Evolutionary conservation across 2,888 invertebrate genomes (phyloP), one percentile per base, ranked within the genome.

Genomic region (Anagyrus pseudococci): DNA sequence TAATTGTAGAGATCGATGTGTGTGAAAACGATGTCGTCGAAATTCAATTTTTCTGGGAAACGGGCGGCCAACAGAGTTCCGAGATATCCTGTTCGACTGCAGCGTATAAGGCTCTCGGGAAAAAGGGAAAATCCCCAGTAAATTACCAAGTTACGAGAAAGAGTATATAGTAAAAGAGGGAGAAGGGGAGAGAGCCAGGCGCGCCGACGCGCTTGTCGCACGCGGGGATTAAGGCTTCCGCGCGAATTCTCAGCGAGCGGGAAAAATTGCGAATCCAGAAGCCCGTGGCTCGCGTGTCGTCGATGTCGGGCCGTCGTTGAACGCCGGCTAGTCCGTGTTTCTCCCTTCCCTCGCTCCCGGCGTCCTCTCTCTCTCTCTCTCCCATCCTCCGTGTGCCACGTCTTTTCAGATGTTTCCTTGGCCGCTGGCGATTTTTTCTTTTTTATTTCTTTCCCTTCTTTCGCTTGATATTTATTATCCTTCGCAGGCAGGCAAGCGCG

Each of bases 271-370:
- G 46, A 43, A 62, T 52, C 23, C 47, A 62, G 44, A 52, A 52
- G 47, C 40, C 41, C 55, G 19, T 15, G 55, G 47, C 40, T 41
- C 55, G 19, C 6, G 55, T 20, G 44, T 44, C 44, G 44, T 4
- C 19, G 20, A 53, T 54, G 59, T 53, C 59, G 53, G 47, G 26
- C 46, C 44, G 47, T 59, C 59, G 59, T 59, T 53, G 52, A 53
- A 59, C 59, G 53, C 25, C 23, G 25, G 53, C 53, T 59, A 53
- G 53, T 53, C 37, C 53, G 41, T 53, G 53, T 59, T 49, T 48
- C 22, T 41, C 53, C 47, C 33, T 26, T 4, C 22, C 29, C 15
- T 15, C 33, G 1, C 7, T 22, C 20, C 22, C 20, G 46, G 4
- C 22, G 19, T 10, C 37, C 25, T 37, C 19, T 25, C 15, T 19